Percentiles rank a stretch among this genome's conserved stretches.
phyloP scores from a whole-genome alignment of 2,797 vertebrate genomes.

The Erpetoichthys calabaricus region DNA sequence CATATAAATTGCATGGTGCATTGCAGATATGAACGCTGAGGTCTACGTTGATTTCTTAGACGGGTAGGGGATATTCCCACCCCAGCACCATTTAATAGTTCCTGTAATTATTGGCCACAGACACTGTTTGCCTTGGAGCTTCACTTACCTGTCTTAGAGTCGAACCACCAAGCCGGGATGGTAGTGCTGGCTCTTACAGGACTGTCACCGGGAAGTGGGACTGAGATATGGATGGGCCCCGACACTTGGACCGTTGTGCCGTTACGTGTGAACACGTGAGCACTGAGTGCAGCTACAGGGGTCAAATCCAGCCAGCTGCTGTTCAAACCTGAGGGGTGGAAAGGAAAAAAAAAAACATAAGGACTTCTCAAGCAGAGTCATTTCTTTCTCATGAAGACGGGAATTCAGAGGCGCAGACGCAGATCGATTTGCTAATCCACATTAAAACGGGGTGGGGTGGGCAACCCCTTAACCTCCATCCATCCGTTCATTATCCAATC shows the following conservation, averaged over 20 bases:
- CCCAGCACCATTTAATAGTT: no score
- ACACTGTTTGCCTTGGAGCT: not conserved
- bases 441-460: no score
- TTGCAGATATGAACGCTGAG: no score
- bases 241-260: slow-evolving; percentile 65
- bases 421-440: no score
- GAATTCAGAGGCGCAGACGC: no score
- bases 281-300: slow-evolving; percentile 68
- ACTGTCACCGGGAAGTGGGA: slow-evolving; percentile 69
- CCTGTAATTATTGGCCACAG: no score
- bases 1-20: no score
- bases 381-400: no score
- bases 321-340: slow-evolving; percentile 43
- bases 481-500: no score
- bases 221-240: slow-evolving; percentile 68
- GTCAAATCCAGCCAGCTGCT: slow-evolving; percentile 75
- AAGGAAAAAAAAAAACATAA: not conserved
- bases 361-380: not conserved
- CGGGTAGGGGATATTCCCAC: no score
- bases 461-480: no score
- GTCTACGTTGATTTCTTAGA: no score
- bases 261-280: slow-evolving; percentile 74
- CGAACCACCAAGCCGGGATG: slow-evolving; percentile 76
- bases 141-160: slow-evolving; percentile 63
- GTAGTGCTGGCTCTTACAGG: slow-evolving; percentile 59